Percentiles rank a stretch among this genome's conserved stretches.
phyloP scores from a whole-genome alignment of 2,113 vertebrate genomes.

The Daubentonia madagascariensis region DNA sequence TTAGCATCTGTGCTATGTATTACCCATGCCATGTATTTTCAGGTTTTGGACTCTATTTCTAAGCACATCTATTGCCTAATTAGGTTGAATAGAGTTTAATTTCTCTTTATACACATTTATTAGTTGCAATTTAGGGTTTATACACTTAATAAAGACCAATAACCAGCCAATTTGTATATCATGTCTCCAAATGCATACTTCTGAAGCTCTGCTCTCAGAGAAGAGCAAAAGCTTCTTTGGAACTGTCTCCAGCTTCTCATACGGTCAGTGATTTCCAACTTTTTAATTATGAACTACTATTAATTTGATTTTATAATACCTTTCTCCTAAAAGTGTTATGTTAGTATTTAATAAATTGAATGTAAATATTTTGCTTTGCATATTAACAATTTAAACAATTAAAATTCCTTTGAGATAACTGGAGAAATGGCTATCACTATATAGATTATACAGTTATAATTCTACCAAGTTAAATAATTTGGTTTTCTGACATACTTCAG shows the following conservation, averaged over 20 bases:
- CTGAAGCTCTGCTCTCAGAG: not conserved
- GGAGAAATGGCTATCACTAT: not conserved
- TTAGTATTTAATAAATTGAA: conserved; percentile 23
- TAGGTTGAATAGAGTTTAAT: not conserved
- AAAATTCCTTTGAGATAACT: not conserved
- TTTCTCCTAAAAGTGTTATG: not conserved
- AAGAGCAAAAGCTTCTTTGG: conserved; percentile 9
- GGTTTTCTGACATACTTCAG: not conserved
- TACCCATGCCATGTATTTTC: not conserved
- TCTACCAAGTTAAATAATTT: conserved; percentile 7
- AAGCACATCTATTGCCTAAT: not conserved
- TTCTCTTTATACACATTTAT: not conserved
- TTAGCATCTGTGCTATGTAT: not conserved
- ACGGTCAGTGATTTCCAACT: not conserved
- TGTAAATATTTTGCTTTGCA: not conserved
- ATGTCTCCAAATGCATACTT: not conserved
- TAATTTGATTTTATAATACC: not conserved
- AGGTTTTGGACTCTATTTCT: not conserved
- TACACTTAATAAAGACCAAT: not conserved
- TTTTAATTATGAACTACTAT: conserved; percentile 12
- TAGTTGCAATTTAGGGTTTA: not conserved
- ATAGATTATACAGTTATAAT: not conserved
- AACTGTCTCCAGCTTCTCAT: not conserved
- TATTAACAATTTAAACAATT: conserved; percentile 11
- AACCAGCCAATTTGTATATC: not conserved